Base-by-base conservation (phyloP, 2,797 vertebrate species). In the Neosalanx taihuensis region DNA sequence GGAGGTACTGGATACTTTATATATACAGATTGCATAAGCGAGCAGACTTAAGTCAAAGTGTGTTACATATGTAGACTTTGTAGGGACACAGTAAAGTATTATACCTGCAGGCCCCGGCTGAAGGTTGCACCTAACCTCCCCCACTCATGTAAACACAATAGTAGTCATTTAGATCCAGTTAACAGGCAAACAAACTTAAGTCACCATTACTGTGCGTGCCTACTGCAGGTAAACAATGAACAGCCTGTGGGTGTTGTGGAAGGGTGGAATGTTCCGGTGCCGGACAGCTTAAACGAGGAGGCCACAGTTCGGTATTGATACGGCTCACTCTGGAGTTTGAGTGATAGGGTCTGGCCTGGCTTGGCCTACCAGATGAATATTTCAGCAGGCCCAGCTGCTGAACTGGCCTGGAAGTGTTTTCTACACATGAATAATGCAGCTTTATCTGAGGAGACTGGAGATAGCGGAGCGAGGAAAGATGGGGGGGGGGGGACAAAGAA, bases 301-400 rank as follows among this genome's bases (percentile, higher is more conserved):
- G 51, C 51, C 51, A n/a, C 69, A 57, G 23, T 62, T 35, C 65
- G 64, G 53, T 30, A 62, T 67, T 68, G 68, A 72, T 78, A 57
- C 51, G 53, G 64, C 72, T 30, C 79, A 64, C 64, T 61, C 72
- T 80, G 26, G 30, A 31, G 26, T 35, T 81, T 84, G 87, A 87
- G 78, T 76, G 84, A 87, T 79, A 73, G 81, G 77, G 73, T 56
- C 51, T 17, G 51, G 51, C 51, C 18, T 81, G 41, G 41, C 41
- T 12, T 82, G 78, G 85, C 87, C 88, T 84, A 62, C 73, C 67
- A 49, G 76, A 91, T 94, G 73, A 91, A 93, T 93, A 93, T 93
- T 94, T 91, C 81, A 93, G 67, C 31, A 85, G 79, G 84, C 84
- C 86, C 92, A 93, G 92, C 92, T 92, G 92, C 89, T 74, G 82